Conservation (phyloP, 2,113 vertebrate genomes). For the Sciurus niger region DNA sequence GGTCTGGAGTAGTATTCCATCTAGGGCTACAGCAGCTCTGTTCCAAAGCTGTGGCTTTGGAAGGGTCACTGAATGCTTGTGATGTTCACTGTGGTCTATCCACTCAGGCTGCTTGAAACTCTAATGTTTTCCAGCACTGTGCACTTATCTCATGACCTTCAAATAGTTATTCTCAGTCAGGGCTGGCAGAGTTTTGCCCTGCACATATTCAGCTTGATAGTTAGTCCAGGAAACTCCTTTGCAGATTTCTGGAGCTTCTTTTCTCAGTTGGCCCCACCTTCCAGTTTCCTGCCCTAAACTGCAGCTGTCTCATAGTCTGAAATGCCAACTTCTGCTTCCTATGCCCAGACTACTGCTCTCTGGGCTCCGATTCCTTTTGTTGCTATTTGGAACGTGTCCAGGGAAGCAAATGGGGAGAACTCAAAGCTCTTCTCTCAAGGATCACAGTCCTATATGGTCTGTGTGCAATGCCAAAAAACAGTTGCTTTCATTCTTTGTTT, state of each 20-base stretch:
- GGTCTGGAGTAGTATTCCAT: neutral
- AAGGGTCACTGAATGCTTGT: neutral
- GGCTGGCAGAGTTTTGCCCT: neutral
- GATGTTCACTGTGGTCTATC: neutral
- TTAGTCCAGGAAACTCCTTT: neutral
- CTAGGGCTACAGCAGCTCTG: neutral
- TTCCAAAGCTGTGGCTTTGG: neutral
- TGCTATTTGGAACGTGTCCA: neutral
- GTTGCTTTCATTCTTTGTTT: neutral
- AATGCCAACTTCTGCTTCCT: neutral
- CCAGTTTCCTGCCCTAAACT: neutral
- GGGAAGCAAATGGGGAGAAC: neutral
- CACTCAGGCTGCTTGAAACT: neutral
- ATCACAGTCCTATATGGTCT: neutral
- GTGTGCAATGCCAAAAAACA: neutral
- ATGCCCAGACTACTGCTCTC: neutral
- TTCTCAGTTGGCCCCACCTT: neutral
- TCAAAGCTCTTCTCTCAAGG: neutral
- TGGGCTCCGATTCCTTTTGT: neutral
- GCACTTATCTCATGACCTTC: neutral
- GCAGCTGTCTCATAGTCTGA: neutral
- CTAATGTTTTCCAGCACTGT: neutral
- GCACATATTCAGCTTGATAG: neutral
- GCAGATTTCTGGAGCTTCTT: neutral
- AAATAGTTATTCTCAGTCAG: neutral